Percentiles rank a stretch among this genome's conserved stretches.
Conservation (phyloP, 1,140 invertebrate genomes). For the Oscheius sp. region DNA sequence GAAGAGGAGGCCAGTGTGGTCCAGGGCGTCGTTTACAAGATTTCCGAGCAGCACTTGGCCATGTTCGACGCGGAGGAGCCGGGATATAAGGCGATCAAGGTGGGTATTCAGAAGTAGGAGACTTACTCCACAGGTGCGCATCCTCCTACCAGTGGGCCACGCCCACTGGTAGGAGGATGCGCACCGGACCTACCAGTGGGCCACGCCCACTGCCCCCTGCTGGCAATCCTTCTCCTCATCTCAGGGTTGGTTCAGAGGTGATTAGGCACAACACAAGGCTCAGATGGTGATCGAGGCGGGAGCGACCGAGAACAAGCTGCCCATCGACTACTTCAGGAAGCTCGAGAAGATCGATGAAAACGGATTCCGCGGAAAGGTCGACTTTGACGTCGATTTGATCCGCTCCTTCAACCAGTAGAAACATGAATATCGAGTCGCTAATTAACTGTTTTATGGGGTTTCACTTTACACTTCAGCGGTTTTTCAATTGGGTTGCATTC, state of each 20-base stretch:
- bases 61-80: not conserved
- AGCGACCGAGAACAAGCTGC: not conserved
- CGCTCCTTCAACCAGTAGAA: not conserved
- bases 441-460: too few species aligned
- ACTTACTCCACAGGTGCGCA: not conserved
- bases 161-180: not conserved
- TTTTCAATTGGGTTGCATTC: too few species aligned
- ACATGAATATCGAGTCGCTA: too few species aligned
- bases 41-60: not conserved
- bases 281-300: not conserved
- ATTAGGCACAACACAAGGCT: too few species aligned
- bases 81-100: not conserved
- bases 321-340: not conserved
- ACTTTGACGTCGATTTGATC: not conserved
- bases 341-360: not conserved
- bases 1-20: not conserved
- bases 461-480: too few species aligned
- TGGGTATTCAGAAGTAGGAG: not conserved
- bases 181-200: too few species aligned
- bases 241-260: too few species aligned
- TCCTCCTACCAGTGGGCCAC: not conserved
- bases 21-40: not conserved
- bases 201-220: not conserved
- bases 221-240: not conserved
- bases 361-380: not conserved